A percentile compares a stretch with the other conserved stretches of the same genome.
Conservation (phyloP, 2,888 invertebrate species). For the Ischnura elegans region DNA sequence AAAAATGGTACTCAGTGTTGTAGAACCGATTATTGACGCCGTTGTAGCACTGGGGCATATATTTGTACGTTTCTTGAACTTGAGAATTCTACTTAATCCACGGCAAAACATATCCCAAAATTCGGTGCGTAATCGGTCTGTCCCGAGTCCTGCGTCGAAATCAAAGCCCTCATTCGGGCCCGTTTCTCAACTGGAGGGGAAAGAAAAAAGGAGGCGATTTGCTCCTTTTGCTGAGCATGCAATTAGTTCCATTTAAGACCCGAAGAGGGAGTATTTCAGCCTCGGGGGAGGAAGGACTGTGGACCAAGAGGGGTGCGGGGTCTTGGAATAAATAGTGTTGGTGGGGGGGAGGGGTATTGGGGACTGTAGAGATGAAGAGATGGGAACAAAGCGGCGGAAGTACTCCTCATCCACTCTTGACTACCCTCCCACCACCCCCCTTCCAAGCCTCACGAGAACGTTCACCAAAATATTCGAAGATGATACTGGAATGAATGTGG, state of each 20-base stretch:
- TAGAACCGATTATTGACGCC: too few species aligned
- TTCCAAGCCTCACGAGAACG: background rate
- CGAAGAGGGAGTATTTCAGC: too few species aligned
- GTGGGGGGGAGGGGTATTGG: background rate
- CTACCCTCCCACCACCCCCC: background rate
- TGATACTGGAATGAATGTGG: background rate
- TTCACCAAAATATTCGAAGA: background rate
- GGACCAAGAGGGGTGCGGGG: background rate
- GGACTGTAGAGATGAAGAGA: too few species aligned
- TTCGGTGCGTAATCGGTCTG: background rate
- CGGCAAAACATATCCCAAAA: too few species aligned
- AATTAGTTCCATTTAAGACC: constrained; percentile 30
- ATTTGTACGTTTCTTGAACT: too few species aligned
- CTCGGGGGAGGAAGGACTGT: background rate
- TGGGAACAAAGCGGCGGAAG: background rate
- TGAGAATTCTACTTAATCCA: too few species aligned
- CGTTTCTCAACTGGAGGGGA: background rate
- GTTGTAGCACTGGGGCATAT: too few species aligned
- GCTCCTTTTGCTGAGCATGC: constrained; percentile 20
- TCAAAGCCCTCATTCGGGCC: background rate
- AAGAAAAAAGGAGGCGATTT: background rate
- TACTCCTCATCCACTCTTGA: background rate
- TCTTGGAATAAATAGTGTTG: background rate
- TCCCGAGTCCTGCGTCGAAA: background rate
- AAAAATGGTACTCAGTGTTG: too few species aligned